Evolutionary conservation across 2,113 vertebrate genomes (phyloP), one percentile per base, ranked within the genome.

Genomic region (Sapayoa aenigma): DNA sequence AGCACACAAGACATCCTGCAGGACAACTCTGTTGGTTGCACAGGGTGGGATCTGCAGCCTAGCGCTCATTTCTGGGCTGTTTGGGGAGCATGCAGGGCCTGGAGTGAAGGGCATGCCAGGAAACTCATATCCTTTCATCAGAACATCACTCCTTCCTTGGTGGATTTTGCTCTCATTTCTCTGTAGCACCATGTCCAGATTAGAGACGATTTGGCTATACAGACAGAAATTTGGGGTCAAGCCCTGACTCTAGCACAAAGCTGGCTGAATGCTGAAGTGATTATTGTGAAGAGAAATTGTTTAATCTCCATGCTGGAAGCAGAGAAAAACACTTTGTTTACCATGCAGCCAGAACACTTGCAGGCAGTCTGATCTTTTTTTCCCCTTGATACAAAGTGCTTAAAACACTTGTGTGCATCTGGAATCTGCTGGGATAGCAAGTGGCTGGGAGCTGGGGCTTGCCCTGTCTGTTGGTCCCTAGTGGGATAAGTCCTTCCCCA

Each of bases 271-370:
- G 91, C 80, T 71, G 83, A 93, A 96, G 96, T 94, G 95, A 97
- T 96, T 96, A 97, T 95, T 87, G 65, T 90, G 82, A 74, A 89
- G 80, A 87, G 95, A 89, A 92, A 84, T 80, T 93, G 84, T 83
- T 96, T 96, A 95, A 96, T 96, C 96, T 94, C 87, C 35, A n/a
- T 6, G 10, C 82, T 77, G 83, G 85, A 88, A 95, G 89, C 71
- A 85, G 74, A 89, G 95, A 75, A 94, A 93, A 95, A 83, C 76
- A 95, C 52, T 88, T 97, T 93, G 95, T 94, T 98, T 95, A 96
- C 94, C 83, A 59, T 94, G 66, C 93, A 95, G 94, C 89, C 89
- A 86, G 96, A 96, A 72, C 33, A 22, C 88, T 96, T 93, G 79
- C 86, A 65, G 95, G 65, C 95, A 56, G 91, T 62, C 85, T 30